Evolutionary conservation across 1,140 invertebrate species (phyloP).

Genomic region (Lethocerus indicus): DNA sequence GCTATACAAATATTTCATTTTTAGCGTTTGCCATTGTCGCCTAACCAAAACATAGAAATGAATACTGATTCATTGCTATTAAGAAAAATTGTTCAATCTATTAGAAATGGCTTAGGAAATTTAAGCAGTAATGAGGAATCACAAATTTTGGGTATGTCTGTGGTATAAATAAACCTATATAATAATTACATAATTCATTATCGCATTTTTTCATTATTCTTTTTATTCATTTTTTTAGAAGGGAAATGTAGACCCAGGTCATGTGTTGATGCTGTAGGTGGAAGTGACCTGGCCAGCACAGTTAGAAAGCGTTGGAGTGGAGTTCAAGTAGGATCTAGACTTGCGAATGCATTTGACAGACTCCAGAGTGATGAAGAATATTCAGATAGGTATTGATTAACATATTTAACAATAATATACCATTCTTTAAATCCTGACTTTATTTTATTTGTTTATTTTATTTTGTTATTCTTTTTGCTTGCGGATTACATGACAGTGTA

Average conservation of each 20-base stretch:
- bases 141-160: background rate
- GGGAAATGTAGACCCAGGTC: slow-evolving; percentile 35
- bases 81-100: slow-evolving; percentile 10
- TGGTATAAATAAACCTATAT: too few relatives aligned
- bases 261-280: slow-evolving; percentile 38
- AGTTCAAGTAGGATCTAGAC: slow-evolving; percentile 45
- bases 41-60: slow-evolving; percentile 5
- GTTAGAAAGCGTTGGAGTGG: slow-evolving; percentile 55
- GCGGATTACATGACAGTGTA: too few relatives aligned
- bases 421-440: too few relatives aligned
- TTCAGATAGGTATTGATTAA: too few relatives aligned
- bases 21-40: slow-evolving; percentile 11
- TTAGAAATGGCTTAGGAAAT: background rate
- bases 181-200: too few relatives aligned
- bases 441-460: too few relatives aligned
- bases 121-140: slow-evolving; percentile 1
- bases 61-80: slow-evolving; percentile 10
- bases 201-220: background rate
- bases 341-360: slow-evolving; percentile 48
- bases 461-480: too few relatives aligned
- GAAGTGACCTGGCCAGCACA: slow-evolving; percentile 34
- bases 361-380: slow-evolving; percentile 52
- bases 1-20: slow-evolving; percentile 1
- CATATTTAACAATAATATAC: too few relatives aligned
- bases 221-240: background rate